These are phyloP conservation scores for Medauroidea extradentata DNA, from an alignment of 1,140 invertebrate genomes.

Conservation along the genomic window DNA sequence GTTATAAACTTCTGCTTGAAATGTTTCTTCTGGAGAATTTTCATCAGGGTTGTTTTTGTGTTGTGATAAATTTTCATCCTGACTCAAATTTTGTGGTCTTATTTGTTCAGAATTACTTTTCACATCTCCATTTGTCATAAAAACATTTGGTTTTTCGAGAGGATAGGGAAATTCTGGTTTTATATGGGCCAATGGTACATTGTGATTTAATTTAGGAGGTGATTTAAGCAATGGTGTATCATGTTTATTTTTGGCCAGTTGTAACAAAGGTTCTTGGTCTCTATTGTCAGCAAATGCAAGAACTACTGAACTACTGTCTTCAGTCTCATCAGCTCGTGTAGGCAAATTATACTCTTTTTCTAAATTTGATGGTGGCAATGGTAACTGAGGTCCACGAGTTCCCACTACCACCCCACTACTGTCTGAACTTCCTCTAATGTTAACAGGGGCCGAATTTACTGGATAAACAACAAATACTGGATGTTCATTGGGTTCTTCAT, in stretches of 20 bases:
- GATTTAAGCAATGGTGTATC: slow-evolving; percentile 36
- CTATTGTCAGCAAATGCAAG: background rate
- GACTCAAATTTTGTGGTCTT: slow-evolving; percentile 40
- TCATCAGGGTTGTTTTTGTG: slow-evolving; percentile 6
- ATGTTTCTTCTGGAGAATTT: slow-evolving; percentile 14
- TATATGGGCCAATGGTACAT: background rate
- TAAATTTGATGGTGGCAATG: slow-evolving; percentile 50
- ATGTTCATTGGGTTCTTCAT: slow-evolving; percentile 3
- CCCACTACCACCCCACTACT: slow-evolving; percentile 52
- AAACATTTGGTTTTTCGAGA: slow-evolving; percentile 38
- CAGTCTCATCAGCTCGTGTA: background rate
- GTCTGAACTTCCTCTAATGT: slow-evolving; percentile 43
- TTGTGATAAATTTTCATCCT: slow-evolving; percentile 5
- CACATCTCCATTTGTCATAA: background rate
- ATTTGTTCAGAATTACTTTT: too few relatives aligned
- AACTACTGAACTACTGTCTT: background rate
- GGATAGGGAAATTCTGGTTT: slow-evolving; percentile 53
- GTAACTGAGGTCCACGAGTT: slow-evolving; percentile 49
- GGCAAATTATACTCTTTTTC: background rate
- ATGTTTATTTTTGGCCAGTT: slow-evolving; percentile 36
- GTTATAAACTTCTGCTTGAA: slow-evolving; percentile 14
- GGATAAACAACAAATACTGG: slow-evolving; percentile 62
- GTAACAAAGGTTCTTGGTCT: slow-evolving; percentile 42
- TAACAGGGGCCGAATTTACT: slow-evolving; percentile 43
- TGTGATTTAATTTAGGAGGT: slow-evolving; percentile 32